phyloP scores from a whole-genome alignment of 2,113 vertebrate species.

The Perognathus longimembris region DNA sequence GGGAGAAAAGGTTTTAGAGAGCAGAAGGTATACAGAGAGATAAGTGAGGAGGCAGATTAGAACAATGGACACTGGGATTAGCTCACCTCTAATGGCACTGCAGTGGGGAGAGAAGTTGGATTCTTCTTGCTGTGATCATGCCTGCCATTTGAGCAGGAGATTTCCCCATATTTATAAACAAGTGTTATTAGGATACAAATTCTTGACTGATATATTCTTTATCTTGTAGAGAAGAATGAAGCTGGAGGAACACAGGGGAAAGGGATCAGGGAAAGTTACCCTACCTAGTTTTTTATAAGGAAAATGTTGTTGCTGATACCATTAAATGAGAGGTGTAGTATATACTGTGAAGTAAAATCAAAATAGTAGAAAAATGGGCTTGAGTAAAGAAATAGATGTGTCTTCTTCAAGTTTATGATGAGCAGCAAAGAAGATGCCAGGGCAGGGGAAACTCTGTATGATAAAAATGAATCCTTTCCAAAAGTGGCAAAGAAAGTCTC shows the following conservation, averaged over 20 bases:
- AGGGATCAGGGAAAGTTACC: background rate
- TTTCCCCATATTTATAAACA: background rate
- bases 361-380: background rate
- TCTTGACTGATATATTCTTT: background rate
- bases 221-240: background rate
- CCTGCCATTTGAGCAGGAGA: background rate
- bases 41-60: too few species aligned
- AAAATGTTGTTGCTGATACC: background rate
- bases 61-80: background rate
- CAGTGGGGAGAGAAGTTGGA: too few species aligned
- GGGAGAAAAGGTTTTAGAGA: background rate
- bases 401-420: background rate
- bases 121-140: background rate
- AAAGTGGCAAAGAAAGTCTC: background rate
- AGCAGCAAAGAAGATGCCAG: background rate
- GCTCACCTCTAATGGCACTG: too few species aligned
- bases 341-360: conserved; percentile 4
- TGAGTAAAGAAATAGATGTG: background rate
- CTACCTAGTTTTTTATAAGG: background rate
- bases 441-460: background rate
- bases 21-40: background rate
- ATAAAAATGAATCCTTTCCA: background rate
- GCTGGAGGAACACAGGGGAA: background rate
- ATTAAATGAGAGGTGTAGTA: background rate
- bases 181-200: fast-evolving